A percentile compares a stretch with the other conserved stretches of the same genome.
Evolutionary conservation across 2,888 invertebrate genomes (phyloP).

Genomic region (Nemotelus pantherinus): DNA sequence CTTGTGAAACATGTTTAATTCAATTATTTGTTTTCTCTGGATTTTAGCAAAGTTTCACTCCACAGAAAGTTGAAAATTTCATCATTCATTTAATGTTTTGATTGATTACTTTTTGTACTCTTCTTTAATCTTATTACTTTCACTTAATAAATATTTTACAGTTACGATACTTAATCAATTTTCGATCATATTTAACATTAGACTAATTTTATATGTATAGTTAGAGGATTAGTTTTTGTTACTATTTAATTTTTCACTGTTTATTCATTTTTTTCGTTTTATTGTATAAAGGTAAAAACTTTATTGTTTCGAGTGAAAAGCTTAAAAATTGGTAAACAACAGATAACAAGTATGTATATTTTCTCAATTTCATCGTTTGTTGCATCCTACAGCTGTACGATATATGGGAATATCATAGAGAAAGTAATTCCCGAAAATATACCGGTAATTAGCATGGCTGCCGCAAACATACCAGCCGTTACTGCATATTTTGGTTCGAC

Average conservation of each 20-base stretch:
- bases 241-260: too few relatives aligned
- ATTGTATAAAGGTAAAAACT: background rate
- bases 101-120: conserved; percentile 6
- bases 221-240: background rate
- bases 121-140: background rate
- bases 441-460: conserved; percentile 90
- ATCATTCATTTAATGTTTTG: background rate
- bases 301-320: background rate
- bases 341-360: conserved; percentile 24
- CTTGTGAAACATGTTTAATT: too few relatives aligned
- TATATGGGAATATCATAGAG: conserved; percentile 74
- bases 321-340: conserved; percentile 13
- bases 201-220: background rate
- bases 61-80: too few relatives aligned
- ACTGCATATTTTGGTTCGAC: conserved; percentile 85
- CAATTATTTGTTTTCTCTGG: too few relatives aligned
- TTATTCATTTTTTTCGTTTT: background rate
- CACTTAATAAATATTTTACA: background rate
- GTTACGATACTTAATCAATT: background rate
- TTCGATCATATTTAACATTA: background rate
- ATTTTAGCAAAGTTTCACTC: too few relatives aligned
- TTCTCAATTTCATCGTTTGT: background rate
- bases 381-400: conserved; percentile 64
- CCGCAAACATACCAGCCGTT: conserved; percentile 96
- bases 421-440: conserved; percentile 85